These are phyloP conservation scores for Sardinella longiceps DNA, from an alignment of 2,797 vertebrate genomes.

Conservation along the genomic window DNA sequence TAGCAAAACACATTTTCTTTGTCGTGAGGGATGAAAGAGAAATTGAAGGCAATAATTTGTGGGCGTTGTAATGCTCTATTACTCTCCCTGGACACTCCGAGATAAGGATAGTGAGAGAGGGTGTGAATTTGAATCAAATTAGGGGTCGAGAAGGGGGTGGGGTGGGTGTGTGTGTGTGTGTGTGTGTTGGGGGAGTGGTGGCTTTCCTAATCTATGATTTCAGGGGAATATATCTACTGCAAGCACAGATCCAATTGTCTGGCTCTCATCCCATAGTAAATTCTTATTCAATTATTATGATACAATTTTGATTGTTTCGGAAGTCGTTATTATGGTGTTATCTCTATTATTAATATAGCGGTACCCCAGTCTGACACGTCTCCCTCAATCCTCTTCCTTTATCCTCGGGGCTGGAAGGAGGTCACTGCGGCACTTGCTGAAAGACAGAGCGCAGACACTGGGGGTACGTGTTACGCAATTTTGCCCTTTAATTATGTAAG, in stretches of 20 bases:
- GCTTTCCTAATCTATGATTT: background rate
- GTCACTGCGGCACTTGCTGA: conserved; percentile 7
- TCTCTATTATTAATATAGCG: background rate
- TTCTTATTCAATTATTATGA: background rate
- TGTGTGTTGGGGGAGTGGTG: no score
- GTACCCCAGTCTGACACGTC: background rate
- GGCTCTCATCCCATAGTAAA: background rate
- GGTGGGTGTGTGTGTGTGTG: no score
- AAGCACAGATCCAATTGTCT: background rate
- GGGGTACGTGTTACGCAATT: background rate
- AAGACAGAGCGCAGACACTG: background rate
- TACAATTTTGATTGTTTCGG: background rate
- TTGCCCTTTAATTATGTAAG: conserved; percentile 20
- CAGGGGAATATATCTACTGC: conserved; percentile 2
- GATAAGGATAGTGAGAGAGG: background rate
- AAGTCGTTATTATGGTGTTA: background rate
- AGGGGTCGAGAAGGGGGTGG: background rate
- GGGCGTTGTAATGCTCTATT: background rate
- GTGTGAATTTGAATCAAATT: background rate
- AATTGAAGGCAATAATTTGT: conserved; percentile 2
- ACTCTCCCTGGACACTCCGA: background rate
- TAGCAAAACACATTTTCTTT: conserved; percentile 12
- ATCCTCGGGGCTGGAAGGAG: background rate
- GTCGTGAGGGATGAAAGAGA: background rate
- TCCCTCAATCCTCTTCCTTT: background rate